A percentile compares a stretch with the other conserved stretches of the same genome.
Conservation (phyloP, 2,888 invertebrate species). For the Agrotis puta region DNA sequence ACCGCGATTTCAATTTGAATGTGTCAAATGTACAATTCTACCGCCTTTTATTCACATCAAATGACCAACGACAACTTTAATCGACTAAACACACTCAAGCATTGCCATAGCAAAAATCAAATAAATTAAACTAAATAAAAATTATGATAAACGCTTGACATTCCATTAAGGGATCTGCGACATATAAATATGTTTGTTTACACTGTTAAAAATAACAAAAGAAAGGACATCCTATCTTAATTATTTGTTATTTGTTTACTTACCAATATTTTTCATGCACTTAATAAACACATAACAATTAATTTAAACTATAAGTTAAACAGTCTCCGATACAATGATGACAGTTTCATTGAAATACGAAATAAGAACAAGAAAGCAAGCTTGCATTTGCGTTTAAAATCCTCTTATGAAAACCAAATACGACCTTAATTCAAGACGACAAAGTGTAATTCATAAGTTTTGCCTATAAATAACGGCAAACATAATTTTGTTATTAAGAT, state of each 20-base stretch:
- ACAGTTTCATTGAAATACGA: constrained; percentile 2
- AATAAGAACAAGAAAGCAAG: constrained; percentile 12
- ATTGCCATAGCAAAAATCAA: no score
- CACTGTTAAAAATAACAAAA: neutral
- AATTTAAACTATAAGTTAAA: constrained; percentile 9
- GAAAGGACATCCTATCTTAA: neutral
- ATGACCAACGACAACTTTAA: no score
- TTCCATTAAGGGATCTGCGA: no score
- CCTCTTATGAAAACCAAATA: neutral
- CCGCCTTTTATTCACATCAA: no score
- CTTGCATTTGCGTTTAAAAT: neutral
- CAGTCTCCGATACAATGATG: constrained; percentile 28
- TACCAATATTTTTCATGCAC: constrained; percentile 19
- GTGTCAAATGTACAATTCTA: no score
- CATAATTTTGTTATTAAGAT: constrained; percentile 14
- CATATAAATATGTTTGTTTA: neutral
- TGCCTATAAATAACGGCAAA: neutral
- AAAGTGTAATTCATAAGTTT: neutral
- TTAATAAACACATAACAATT: neutral
- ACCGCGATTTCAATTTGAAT: no score
- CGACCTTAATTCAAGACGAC: neutral
- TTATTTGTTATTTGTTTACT: neutral
- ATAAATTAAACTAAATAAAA: no score
- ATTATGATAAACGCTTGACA: no score
- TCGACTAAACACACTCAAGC: no score